Conservation (phyloP, 2,888 invertebrate genomes). For the Falcaria lacertinaria region DNA sequence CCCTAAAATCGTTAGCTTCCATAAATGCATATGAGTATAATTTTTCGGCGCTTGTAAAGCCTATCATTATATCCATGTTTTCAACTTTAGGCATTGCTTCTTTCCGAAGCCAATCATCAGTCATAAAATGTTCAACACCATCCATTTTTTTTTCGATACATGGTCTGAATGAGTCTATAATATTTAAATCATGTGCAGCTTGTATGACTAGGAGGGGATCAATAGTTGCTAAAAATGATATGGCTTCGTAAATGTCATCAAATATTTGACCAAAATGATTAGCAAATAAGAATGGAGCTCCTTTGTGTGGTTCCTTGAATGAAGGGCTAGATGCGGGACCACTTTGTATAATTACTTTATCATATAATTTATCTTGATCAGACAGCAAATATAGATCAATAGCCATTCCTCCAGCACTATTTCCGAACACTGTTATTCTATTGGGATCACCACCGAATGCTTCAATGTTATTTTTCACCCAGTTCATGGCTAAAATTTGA, state of each 20-base stretch:
- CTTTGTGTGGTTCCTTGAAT: constrained; percentile 16
- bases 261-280: constrained; percentile 26
- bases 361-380: constrained; percentile 31
- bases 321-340: constrained; percentile 24
- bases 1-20: background rate
- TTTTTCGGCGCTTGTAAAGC: constrained; percentile 28
- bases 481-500: constrained; percentile 42
- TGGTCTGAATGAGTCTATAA: constrained; percentile 14
- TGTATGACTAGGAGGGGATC: constrained; percentile 26
- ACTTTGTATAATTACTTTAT: constrained; percentile 38
- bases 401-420: constrained; percentile 44
- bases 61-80: constrained; percentile 29
- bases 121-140: constrained; percentile 29
- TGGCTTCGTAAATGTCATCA: constrained; percentile 25
- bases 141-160: constrained; percentile 35
- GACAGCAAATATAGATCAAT: constrained; percentile 46
- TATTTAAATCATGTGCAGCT: constrained; percentile 16
- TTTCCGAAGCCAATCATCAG: constrained; percentile 19
- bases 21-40: background rate
- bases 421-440: constrained; percentile 43
- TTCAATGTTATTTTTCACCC: constrained; percentile 47
- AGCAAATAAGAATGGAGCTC: constrained; percentile 30
- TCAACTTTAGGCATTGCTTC: constrained; percentile 19
- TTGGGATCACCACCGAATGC: constrained; percentile 48
- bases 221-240: constrained; percentile 24